Conservation (phyloP, 2,888 invertebrate species). For the Epinotia ramella region DNA sequence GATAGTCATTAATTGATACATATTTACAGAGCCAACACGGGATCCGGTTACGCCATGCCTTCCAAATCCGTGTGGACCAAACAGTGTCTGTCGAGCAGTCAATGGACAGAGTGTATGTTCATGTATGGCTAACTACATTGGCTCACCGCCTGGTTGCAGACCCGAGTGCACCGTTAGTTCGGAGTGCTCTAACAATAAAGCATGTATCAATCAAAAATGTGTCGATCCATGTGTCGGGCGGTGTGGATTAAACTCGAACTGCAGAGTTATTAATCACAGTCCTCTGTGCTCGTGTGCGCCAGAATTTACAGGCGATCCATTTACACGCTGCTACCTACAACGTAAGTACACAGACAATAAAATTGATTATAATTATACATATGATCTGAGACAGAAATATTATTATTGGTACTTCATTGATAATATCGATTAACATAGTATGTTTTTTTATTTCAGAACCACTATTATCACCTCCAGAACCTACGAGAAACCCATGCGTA, state of each 20-base stretch:
- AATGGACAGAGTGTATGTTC: conserved; percentile 91
- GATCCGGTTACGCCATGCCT: conserved; percentile 85
- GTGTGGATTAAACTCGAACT: conserved; percentile 88
- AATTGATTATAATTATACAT: not conserved
- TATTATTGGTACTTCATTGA: not conserved
- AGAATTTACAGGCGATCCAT: conserved; percentile 88
- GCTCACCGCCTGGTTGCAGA: conserved; percentile 90
- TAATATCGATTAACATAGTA: not conserved
- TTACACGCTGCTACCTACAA: conserved; percentile 86
- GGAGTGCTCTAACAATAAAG: conserved; percentile 89
- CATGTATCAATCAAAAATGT: conserved; percentile 92
- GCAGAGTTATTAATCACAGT: conserved; percentile 91
- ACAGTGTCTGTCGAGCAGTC: conserved; percentile 89
- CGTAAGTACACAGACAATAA: conserved; percentile 67
- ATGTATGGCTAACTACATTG: conserved; percentile 89
- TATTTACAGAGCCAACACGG: conserved; percentile 66
- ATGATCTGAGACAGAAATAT: not conserved
- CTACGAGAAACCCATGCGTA: conserved; percentile 86
- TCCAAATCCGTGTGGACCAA: conserved; percentile 91
- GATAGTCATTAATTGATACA: conserved; percentile 11
- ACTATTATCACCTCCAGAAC: conserved; percentile 63
- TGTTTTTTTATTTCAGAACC: conserved; percentile 59
- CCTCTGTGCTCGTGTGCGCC: conserved; percentile 90
- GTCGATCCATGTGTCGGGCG: conserved; percentile 90
- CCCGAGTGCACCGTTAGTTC: conserved; percentile 92